phyloP scores from a whole-genome alignment of 2,888 invertebrate species.

The Drosophila tripunctata region DNA sequence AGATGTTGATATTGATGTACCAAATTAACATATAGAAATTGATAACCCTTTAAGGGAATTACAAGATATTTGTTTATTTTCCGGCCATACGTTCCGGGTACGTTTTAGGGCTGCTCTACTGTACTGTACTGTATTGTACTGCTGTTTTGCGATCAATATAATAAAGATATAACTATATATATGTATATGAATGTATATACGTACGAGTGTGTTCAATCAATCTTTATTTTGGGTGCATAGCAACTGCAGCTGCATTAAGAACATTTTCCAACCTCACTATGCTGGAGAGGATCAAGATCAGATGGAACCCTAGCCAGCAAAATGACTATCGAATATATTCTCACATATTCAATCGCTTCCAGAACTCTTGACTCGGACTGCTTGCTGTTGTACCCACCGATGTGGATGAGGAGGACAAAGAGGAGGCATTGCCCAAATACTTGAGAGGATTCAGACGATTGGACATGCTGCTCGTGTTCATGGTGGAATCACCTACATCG shows the following conservation, averaged over 20 bases:
- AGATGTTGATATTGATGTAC: constrained; percentile 1
- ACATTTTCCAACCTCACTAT: not conserved
- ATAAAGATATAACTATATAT: not conserved
- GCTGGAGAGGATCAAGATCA: not conserved
- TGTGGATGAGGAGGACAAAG: constrained; percentile 7
- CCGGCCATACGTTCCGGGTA: not conserved
- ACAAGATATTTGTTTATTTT: not conserved
- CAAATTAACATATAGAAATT: not conserved
- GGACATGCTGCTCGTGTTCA: constrained; percentile 31
- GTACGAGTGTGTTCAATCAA: not conserved
- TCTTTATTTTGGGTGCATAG: constrained; percentile 15
- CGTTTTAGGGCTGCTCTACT: not conserved
- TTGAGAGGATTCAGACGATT: constrained; percentile 3
- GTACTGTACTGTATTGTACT: not conserved
- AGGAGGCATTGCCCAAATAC: not conserved
- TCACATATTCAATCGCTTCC: constrained; percentile 61
- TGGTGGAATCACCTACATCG: constrained; percentile 23
- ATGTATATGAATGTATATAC: not conserved
- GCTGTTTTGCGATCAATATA: no score
- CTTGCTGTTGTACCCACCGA: constrained; percentile 3
- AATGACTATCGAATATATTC: not conserved
- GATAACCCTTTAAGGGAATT: not conserved
- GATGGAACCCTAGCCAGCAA: not conserved
- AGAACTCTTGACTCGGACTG: constrained; percentile 51
- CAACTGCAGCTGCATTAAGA: not conserved